phyloP scores from a whole-genome alignment of 2,888 invertebrate species.

The Eremobia ochroleuca region DNA sequence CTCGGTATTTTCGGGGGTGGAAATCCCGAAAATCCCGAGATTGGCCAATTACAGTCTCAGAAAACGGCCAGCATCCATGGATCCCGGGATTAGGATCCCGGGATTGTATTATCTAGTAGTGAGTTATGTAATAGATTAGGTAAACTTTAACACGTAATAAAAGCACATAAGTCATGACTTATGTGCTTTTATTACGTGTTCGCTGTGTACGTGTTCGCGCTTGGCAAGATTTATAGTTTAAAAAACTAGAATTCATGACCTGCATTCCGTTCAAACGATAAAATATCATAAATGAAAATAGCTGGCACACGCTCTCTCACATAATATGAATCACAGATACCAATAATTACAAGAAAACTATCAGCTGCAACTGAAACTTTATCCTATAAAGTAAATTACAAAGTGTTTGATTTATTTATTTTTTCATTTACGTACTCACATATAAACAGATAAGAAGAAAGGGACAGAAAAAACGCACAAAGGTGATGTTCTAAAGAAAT shows the following conservation, averaged over 20 bases:
- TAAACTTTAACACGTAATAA: slow-evolving; percentile 27
- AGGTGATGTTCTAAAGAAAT: no score
- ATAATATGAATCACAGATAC: not conserved
- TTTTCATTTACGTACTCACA: no score
- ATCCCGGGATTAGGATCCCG: no score
- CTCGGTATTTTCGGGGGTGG: no score
- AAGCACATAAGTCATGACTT: slow-evolving; percentile 43
- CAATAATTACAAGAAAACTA: not conserved
- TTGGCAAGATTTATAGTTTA: slow-evolving; percentile 37
- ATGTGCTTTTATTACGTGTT: no score
- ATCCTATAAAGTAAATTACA: not conserved
- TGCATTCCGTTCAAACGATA: slow-evolving; percentile 36
- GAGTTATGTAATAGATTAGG: slow-evolving; percentile 34
- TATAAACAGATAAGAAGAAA: no score
- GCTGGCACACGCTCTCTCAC: slow-evolving; percentile 4
- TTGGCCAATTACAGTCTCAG: no score
- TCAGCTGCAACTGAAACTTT: not conserved
- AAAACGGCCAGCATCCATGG: no score
- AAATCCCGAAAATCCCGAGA: no score
- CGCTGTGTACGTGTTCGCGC: no score
- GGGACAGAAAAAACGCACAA: no score
- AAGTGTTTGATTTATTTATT: not conserved
- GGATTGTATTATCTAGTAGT: no score
- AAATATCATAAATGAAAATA: slow-evolving; percentile 46
- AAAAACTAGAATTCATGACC: slow-evolving; percentile 45